phyloP scores from a whole-genome alignment of 2,888 invertebrate genomes.

The Mesorhabditis belari region DNA sequence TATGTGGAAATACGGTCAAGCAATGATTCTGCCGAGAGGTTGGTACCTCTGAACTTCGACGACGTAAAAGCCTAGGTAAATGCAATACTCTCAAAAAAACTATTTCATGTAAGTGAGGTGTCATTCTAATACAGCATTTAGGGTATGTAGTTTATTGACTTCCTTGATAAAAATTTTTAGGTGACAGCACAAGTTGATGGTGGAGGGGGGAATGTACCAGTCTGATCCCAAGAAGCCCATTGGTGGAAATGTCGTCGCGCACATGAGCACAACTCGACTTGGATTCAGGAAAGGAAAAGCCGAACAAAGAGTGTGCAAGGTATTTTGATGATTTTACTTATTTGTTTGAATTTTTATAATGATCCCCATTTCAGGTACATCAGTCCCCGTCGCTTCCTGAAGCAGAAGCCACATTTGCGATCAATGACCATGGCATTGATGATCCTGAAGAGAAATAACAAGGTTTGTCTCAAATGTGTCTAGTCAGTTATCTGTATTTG shows the following conservation, averaged over 20 bases:
- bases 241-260: constrained; percentile 74
- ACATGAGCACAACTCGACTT: constrained; percentile 72
- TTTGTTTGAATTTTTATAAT: too few relatives aligned
- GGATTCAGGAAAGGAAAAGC: constrained; percentile 66
- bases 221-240: constrained; percentile 73
- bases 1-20: too few relatives aligned
- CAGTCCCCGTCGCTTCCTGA: constrained; percentile 67
- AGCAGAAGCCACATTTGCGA: constrained; percentile 94
- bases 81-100: not conserved
- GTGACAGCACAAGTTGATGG: constrained; percentile 97
- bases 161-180: constrained; percentile 59
- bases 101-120: too few relatives aligned
- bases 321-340: constrained; percentile 54
- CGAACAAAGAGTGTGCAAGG: constrained; percentile 69
- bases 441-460: constrained; percentile 74
- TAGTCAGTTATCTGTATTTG: not conserved
- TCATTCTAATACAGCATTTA: too few relatives aligned
- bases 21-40: too few relatives aligned
- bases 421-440: constrained; percentile 86
- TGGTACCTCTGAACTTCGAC: too few relatives aligned
- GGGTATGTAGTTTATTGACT: too few relatives aligned
- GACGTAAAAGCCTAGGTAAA: too few relatives aligned
- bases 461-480: not conserved
- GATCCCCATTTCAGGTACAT: not conserved
- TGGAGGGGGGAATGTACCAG: constrained; percentile 64